These are phyloP conservation scores for Stigmatopora argus DNA, from an alignment of 2,113 vertebrate genomes.

Conservation along the genomic window DNA sequence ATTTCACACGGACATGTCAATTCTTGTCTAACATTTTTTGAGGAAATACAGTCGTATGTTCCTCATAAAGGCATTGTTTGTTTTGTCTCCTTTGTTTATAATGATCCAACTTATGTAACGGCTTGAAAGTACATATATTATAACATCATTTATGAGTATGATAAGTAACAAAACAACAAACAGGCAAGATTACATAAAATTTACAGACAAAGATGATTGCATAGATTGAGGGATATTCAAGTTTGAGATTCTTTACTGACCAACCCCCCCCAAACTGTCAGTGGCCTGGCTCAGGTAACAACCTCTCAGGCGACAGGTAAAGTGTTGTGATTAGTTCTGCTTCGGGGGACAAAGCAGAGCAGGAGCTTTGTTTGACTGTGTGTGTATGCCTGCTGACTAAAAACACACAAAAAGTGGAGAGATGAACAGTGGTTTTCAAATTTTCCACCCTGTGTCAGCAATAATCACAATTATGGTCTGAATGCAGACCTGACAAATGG, in stretches of 20 bases:
- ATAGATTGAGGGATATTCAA: conserved; percentile 25
- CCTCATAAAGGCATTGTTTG: background rate
- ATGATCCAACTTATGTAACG: background rate
- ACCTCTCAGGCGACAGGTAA: conserved; percentile 62
- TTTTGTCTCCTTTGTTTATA: background rate
- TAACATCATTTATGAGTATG: background rate
- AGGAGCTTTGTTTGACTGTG: conserved; percentile 57
- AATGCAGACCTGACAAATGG: too few relatives aligned
- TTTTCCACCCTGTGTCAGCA: background rate
- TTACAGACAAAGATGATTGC: conserved; percentile 22
- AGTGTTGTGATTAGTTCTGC: conserved; percentile 68
- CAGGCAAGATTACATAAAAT: conserved; percentile 3
- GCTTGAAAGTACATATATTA: background rate
- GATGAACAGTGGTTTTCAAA: conserved; percentile 7
- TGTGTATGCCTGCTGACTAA: conserved; percentile 34
- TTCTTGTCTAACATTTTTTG: background rate
- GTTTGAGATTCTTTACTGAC: conserved; percentile 37
- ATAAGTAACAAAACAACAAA: background rate
- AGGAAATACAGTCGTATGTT: background rate
- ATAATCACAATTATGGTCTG: conserved; percentile 5
- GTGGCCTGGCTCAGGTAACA: conserved; percentile 61
- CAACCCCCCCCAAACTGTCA: conserved; percentile 12
- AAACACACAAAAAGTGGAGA: conserved; percentile 33
- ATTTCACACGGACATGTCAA: background rate
- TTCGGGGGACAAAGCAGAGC: conserved; percentile 46